Evolutionary conservation across 2,888 invertebrate genomes (phyloP), one percentile per base, ranked within the genome.

Genomic region (Laothoe populi): DNA sequence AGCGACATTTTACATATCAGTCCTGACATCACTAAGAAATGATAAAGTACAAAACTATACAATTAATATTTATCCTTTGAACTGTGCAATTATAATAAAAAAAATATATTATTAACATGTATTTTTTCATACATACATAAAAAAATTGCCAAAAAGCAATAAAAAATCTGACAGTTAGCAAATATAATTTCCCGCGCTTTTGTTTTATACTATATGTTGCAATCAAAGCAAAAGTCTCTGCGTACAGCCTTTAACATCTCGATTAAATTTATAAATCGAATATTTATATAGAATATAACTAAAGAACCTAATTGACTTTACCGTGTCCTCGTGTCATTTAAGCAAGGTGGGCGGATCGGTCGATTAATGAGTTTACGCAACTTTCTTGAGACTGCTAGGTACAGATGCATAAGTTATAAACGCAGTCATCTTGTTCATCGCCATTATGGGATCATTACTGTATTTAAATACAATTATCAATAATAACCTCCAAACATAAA

Each of bases 271-370:
- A 49, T 49, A 26, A 49, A 31, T 53, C 35, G 19, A 53, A 19
- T 49, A 49, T 31, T 35, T 35, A 53, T 19, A 8, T 35, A 10
- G 7, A 60, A 67, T 63, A 61, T 64, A 42, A 60, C 58, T 64
- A 57, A 21, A 59, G 42, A 59, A 70, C 70, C 69, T 71, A 72
- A 60, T 61, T 68, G 67, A 77, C 71, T 63, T 72, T 70, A 68
- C 65, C 66, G 58, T 70, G 79, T 75, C 79, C 78, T 74, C 75
- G 75, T 78, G 71, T 77, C 72, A 75, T 81, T 75, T 77, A 75
- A 72, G 71, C 73, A 68, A 79, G 79, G 80, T 78, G 77, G 77
- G 74, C 74, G 73, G 64, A 75, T 74, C 73, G 71, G 78, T 71
- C 70, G 69, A 69, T 65, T 73, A 71, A 69, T 70, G 72, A 71